These are phyloP conservation scores for Pherbina coryleti DNA, from an alignment of 2,888 invertebrate genomes.

Conservation along the genomic window DNA sequence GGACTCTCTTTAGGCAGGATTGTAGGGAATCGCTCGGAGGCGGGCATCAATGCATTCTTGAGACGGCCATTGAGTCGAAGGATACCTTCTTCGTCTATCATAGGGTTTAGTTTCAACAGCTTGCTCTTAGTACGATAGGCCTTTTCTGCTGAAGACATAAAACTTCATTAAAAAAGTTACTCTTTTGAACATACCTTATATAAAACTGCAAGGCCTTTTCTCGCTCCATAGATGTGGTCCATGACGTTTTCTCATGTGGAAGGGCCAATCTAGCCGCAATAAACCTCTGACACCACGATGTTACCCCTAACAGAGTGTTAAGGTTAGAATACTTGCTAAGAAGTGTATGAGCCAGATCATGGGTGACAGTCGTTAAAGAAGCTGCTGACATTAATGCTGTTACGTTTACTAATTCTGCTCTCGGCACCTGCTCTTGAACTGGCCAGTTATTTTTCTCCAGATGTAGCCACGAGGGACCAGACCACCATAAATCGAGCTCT, in stretches of 20 bases:
- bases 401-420: too few species aligned
- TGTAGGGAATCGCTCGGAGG: slow-evolving; percentile 10
- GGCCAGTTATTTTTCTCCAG: too few species aligned
- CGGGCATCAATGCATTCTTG: slow-evolving; percentile 11
- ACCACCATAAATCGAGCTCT: slow-evolving; percentile 17
- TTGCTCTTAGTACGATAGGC: slow-evolving; percentile 8
- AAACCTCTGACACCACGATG: slow-evolving; percentile 26
- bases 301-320: slow-evolving; percentile 19
- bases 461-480: slow-evolving; percentile 31
- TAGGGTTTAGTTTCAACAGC: slow-evolving; percentile 18
- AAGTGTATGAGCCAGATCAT: too few species aligned
- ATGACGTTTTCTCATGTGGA: neutral
- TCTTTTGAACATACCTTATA: slow-evolving; percentile 25
- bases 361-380: too few species aligned
- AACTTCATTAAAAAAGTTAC: slow-evolving; percentile 26
- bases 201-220: slow-evolving; percentile 23
- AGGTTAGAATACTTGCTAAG: slow-evolving; percentile 1
- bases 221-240: slow-evolving; percentile 8
- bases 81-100: slow-evolving; percentile 10
- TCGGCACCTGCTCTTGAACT: too few species aligned
- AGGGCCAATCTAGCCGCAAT: neutral
- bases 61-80: slow-evolving; percentile 23
- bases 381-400: too few species aligned
- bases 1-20: slow-evolving; percentile 7
- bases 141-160: neutral